A percentile compares a stretch with the other conserved stretches of the same genome.
Conservation (phyloP, 2,888 invertebrate genomes). For the Amaurobius ferox region DNA sequence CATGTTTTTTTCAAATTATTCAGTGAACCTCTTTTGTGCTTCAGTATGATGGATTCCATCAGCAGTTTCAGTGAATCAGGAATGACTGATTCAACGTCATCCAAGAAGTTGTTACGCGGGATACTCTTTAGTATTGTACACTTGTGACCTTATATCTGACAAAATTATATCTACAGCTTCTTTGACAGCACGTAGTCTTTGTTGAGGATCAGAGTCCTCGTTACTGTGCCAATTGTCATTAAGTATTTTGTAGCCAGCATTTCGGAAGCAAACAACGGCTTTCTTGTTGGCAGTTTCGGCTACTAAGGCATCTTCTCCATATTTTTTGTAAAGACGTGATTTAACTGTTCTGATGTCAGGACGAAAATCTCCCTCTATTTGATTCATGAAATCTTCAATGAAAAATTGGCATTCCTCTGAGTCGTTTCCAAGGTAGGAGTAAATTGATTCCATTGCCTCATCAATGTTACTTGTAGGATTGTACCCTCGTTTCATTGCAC, state of each 20-base stretch:
- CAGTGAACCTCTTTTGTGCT: conserved; percentile 14
- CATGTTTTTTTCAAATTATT: conserved; percentile 2
- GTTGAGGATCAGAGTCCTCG: too few relatives aligned
- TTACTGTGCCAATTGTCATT: too few relatives aligned
- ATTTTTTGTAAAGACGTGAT: not conserved
- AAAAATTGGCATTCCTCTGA: conserved; percentile 17
- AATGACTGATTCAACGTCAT: not conserved
- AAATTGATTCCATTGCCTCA: conserved; percentile 7
- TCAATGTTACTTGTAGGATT: not conserved
- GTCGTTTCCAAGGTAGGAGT: conserved; percentile 13
- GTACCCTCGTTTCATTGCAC: not conserved
- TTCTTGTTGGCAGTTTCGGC: conserved; percentile 8
- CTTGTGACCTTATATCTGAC: not conserved
- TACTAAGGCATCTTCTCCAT: conserved; percentile 1
- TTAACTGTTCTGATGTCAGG: conserved; percentile 8
- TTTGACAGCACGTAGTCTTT: too few relatives aligned
- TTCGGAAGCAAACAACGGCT: conserved; percentile 14
- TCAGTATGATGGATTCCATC: conserved; percentile 13
- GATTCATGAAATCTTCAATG: not conserved
- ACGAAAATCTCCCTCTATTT: conserved; percentile 16
- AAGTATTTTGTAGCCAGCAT: not conserved
- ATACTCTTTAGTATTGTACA: conserved; percentile 1
- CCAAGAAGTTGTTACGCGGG: conserved; percentile 9
- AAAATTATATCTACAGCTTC: not conserved
- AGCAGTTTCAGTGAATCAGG: conserved; percentile 30